Conservation (phyloP, 2,888 invertebrate genomes). For the Eurois occulta region DNA sequence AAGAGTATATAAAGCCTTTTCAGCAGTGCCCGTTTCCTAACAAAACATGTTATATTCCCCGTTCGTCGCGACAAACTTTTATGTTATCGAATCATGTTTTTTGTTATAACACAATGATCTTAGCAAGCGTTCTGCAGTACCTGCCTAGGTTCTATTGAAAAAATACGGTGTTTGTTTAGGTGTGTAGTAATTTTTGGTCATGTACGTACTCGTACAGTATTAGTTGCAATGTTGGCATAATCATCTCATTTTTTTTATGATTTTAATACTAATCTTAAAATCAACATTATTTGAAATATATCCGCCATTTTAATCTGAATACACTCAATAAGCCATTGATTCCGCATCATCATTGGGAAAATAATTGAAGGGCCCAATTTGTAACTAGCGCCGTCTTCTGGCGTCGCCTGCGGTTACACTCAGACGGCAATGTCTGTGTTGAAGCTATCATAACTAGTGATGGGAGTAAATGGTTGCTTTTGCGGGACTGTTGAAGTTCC, state of each 20-base stretch:
- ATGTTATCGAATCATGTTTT: no score
- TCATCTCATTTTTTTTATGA: not conserved
- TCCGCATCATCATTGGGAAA: conserved; percentile 37
- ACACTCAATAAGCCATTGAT: conserved; percentile 49
- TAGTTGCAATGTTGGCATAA: not conserved
- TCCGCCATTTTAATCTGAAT: conserved; percentile 21
- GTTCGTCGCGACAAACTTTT: no score
- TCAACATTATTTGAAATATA: not conserved
- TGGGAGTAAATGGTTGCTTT: conserved; percentile 27
- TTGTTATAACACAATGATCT: no score
- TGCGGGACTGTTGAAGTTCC: conserved; percentile 2
- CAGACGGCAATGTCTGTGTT: conserved; percentile 68
- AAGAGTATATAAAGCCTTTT: no score
- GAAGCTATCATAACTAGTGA: conserved; percentile 63
- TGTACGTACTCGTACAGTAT: not conserved
- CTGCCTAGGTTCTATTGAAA: no score
- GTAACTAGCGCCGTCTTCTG: conserved; percentile 68
- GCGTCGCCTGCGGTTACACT: conserved; percentile 74
- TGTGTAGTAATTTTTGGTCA: not conserved
- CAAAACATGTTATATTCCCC: no score
- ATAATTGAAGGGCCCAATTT: conserved; percentile 72
- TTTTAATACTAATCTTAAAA: not conserved
- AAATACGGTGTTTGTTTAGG: no score
- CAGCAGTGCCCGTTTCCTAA: no score
- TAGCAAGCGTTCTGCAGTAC: no score